Evolutionary conservation across 92 coral and sea anemone species (phyloP).

Genomic region (Porites rus): DNA sequence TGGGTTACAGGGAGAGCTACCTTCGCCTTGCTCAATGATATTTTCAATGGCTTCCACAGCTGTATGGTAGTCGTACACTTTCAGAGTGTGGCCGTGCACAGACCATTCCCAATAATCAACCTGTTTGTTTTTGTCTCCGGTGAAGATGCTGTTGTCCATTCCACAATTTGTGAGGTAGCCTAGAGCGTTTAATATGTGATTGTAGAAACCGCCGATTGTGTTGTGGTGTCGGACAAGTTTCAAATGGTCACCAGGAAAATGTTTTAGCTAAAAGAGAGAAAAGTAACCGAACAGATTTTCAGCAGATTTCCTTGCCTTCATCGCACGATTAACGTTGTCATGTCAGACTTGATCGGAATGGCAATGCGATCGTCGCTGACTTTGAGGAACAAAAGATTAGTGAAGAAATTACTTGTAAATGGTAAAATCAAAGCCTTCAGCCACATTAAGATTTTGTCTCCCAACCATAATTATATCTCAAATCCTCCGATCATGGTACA

Average conservation of each 20-base stretch:
- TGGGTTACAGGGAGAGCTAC: slow-evolving; percentile 81
- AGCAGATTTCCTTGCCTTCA: no score
- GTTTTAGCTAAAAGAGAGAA: background rate
- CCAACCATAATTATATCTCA: no score
- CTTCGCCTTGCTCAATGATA: slow-evolving; percentile 83
- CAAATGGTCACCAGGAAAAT: background rate
- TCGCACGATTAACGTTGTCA: no score
- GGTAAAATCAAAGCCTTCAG: no score
- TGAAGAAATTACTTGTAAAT: no score
- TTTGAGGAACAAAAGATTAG: no score
- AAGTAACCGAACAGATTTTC: no score
- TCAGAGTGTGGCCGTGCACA: slow-evolving; percentile 49
- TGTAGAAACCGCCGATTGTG: slow-evolving; percentile 78
- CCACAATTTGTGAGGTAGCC: slow-evolving; percentile 69
- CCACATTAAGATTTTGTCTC: no score
- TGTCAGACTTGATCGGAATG: no score
- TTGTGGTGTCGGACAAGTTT: slow-evolving; percentile 33
- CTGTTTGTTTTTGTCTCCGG: slow-evolving; percentile 55
- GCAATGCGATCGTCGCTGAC: no score
- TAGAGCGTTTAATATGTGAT: slow-evolving; percentile 57
- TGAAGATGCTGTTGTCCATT: slow-evolving; percentile 58
- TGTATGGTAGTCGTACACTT: slow-evolving; percentile 60
- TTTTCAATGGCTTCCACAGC: slow-evolving; percentile 71
- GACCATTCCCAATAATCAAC: slow-evolving; percentile 14
- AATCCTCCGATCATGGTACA: no score